Evolutionary conservation across 2,113 vertebrate species (phyloP).

Genomic region (Furnarius figulus): DNA sequence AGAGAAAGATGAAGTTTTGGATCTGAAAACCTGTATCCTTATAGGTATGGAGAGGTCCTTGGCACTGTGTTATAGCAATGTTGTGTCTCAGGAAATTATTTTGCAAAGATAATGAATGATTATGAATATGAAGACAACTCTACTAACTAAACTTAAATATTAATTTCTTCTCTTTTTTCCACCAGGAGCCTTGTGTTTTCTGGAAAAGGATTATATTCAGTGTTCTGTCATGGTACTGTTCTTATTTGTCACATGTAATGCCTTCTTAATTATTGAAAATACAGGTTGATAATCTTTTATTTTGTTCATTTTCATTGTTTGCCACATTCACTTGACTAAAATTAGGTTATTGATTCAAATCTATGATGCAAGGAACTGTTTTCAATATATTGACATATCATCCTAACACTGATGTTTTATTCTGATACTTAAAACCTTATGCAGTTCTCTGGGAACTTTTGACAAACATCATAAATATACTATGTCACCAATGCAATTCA

Average conservation of each 20-base stretch:
- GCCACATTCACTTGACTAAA: background rate
- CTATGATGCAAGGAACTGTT: background rate
- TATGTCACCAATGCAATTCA: background rate
- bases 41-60: no score
- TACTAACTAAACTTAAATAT: background rate
- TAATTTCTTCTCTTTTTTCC: background rate
- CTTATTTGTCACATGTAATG: background rate
- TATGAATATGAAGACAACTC: background rate
- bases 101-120: background rate
- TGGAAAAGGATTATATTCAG: background rate
- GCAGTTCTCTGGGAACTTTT: background rate
- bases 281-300: background rate
- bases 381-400: background rate
- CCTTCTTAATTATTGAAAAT: background rate
- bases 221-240: background rate
- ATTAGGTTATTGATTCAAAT: background rate
- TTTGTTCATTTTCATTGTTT: background rate
- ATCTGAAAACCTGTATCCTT: background rate
- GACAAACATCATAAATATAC: background rate
- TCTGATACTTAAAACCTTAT: background rate
- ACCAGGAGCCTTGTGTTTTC: background rate
- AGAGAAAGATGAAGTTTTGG: background rate
- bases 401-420: background rate
- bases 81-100: background rate
- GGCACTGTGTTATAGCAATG: no score